These are phyloP conservation scores for Aspidoscelis tigris DNA, from an alignment of 2,113 vertebrate genomes.

Conservation along the genomic window DNA sequence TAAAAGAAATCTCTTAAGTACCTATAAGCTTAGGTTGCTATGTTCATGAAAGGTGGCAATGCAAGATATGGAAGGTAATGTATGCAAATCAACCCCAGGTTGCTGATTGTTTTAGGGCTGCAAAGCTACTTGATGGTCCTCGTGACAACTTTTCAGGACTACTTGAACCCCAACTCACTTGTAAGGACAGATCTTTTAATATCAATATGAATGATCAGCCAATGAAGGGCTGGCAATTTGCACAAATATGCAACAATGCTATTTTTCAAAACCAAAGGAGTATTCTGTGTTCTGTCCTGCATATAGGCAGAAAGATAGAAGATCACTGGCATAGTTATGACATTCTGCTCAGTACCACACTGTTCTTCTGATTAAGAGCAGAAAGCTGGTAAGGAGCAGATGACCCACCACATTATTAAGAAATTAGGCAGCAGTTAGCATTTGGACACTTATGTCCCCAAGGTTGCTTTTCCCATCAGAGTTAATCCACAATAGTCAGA, in stretches of 20 bases:
- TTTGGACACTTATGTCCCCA: not conserved
- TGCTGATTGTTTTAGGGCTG: not conserved
- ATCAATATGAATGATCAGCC: not conserved
- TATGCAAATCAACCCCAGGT: not conserved
- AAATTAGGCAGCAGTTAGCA: fast-evolving
- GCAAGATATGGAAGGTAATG: not conserved
- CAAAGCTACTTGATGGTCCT: not conserved
- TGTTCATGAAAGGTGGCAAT: conserved; percentile 21
- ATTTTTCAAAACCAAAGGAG: conserved; percentile 6
- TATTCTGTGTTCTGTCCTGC: fast-evolving
- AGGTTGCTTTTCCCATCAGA: conserved; percentile 15
- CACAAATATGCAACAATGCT: not conserved
- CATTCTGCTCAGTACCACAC: not conserved
- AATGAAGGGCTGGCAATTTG: not conserved
- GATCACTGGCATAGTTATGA: not conserved
- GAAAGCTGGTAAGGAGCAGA: not conserved
- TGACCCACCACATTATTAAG: not conserved
- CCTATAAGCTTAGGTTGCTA: not conserved
- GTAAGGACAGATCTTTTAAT: not conserved
- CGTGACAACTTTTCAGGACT: not conserved
- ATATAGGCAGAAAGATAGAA: not conserved
- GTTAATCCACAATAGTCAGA: not conserved
- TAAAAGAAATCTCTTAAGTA: conserved; percentile 29
- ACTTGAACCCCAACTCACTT: not conserved
- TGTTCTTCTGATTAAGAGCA: not conserved